Evolutionary conservation across 2,113 vertebrate species (phyloP).

Genomic region (Lophochroa leadbeateri): DNA sequence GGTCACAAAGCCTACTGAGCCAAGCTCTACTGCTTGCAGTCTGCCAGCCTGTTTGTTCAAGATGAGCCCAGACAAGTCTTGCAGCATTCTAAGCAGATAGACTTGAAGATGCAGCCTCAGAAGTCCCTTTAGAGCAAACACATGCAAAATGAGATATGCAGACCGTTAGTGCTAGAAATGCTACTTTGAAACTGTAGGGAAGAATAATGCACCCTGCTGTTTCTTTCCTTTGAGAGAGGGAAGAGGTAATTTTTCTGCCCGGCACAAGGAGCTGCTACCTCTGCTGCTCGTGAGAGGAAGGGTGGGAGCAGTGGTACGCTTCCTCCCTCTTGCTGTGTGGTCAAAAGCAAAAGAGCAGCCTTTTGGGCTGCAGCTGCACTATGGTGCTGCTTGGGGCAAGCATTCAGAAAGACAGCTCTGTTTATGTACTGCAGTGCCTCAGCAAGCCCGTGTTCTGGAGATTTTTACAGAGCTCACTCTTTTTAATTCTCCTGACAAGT

Average conservation of each 20-base stretch:
- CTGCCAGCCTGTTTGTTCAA: background rate
- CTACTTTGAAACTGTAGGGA: background rate
- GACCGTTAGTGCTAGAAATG: background rate
- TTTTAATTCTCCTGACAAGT: background rate
- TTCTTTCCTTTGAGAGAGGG: background rate
- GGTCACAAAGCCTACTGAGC: background rate
- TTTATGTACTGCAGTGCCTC: background rate
- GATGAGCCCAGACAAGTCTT: background rate
- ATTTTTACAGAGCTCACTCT: background rate
- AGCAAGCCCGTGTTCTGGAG: background rate
- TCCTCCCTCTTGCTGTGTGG: accelerated
- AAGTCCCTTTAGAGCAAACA: background rate
- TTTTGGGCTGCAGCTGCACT: background rate
- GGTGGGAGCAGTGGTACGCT: background rate
- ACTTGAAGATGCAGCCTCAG: background rate
- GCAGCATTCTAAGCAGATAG: background rate
- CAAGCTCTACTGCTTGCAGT: background rate
- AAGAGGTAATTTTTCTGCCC: background rate
- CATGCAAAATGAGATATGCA: background rate
- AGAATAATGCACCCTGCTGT: background rate
- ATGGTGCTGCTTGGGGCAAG: background rate
- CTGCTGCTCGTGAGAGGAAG: background rate
- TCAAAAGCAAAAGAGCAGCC: background rate
- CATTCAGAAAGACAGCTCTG: background rate
- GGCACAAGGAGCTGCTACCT: background rate